phyloP scores from a whole-genome alignment of 2,888 invertebrate species.

The Chloroclystis v-ata region DNA sequence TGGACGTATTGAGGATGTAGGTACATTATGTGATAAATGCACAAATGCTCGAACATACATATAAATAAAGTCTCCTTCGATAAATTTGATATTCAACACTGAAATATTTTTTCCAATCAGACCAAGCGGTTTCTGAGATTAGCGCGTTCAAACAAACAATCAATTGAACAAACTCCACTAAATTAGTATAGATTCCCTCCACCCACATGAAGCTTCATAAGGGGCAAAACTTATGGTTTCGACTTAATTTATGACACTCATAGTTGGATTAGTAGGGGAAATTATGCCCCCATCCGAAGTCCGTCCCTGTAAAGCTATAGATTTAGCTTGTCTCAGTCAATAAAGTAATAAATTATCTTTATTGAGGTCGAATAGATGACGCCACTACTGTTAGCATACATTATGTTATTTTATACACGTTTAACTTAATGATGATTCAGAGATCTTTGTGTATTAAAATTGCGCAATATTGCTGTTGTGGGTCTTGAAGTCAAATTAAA shows the following conservation, averaged over 20 bases:
- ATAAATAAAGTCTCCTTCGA: too few species aligned
- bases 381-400: slow-evolving; percentile 8
- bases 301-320: slow-evolving; percentile 16
- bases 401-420: slow-evolving; percentile 13
- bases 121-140: too few species aligned
- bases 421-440: slow-evolving; percentile 13
- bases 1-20: slow-evolving; percentile 26
- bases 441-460: slow-evolving; percentile 1
- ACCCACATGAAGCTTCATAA: too few species aligned
- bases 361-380: slow-evolving; percentile 36
- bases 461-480: not conserved
- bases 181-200: too few species aligned
- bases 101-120: too few species aligned
- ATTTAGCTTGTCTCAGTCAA: slow-evolving; percentile 32
- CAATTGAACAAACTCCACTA: too few species aligned
- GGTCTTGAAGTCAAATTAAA: not conserved
- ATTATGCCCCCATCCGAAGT: slow-evolving; percentile 1
- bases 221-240: too few species aligned
- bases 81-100: too few species aligned
- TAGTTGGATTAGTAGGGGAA: too few species aligned
- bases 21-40: not conserved
- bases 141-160: too few species aligned
- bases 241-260: too few species aligned
- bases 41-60: not conserved
- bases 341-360: slow-evolving; percentile 39